Evolutionary conservation across 2,797 vertebrate species (phyloP).

Genomic region (Galaxias olidus): DNA sequence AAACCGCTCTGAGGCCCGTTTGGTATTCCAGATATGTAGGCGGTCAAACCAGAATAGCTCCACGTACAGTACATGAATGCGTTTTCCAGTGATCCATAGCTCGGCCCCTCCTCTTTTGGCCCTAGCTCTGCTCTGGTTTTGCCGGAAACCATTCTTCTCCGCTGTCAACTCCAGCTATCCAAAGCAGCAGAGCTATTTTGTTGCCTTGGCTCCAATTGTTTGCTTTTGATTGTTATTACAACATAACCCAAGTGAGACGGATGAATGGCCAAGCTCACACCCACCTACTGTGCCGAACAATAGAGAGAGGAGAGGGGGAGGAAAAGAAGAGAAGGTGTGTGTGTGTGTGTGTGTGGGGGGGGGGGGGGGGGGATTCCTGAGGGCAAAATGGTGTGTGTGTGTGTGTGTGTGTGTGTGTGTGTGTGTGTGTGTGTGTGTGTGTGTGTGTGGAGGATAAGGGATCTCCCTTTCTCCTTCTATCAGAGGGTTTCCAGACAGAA

Average conservation of each 20-base stretch:
- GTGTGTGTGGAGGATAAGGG: conserved; percentile 18
- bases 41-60: background rate
- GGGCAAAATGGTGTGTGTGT: conserved; percentile 15
- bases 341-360: conserved; percentile 20
- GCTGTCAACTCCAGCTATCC: conserved; percentile 17
- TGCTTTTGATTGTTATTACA: background rate
- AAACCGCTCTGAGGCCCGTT: background rate
- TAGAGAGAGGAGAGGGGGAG: background rate
- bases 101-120: conserved; percentile 22
- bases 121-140: conserved; percentile 7
- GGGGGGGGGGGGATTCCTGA: no score
- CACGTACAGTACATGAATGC: conserved; percentile 29
- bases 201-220: background rate
- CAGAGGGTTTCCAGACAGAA: conserved; percentile 46
- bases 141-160: conserved; percentile 17
- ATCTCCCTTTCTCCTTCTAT: conserved; percentile 21
- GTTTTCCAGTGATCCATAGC: conserved; percentile 22
- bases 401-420: conserved; percentile 13
- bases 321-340: background rate
- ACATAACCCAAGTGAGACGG: background rate
- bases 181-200: background rate
- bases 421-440: conserved; percentile 17
- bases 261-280: background rate
- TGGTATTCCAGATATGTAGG: background rate
- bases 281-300: background rate